phyloP scores from a whole-genome alignment of 2,888 invertebrate genomes.

The Lycaena phlaeas region DNA sequence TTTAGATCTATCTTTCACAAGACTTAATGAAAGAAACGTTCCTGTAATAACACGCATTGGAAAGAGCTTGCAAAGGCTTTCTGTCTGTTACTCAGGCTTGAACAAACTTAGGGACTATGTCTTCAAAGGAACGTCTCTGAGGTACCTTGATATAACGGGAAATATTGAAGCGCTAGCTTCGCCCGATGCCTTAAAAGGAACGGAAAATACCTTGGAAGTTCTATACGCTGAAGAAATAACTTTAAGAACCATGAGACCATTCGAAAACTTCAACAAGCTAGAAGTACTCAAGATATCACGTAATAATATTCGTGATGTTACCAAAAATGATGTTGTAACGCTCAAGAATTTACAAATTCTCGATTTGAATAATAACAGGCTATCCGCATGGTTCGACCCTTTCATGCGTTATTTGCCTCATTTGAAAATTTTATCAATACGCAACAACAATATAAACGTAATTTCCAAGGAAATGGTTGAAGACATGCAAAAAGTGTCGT shows the following conservation, averaged over 20 bases:
- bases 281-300: constrained; percentile 54
- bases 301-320: constrained; percentile 63
- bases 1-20: constrained; percentile 44
- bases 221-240: constrained; percentile 55
- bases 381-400: constrained; percentile 68
- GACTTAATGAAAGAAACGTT: constrained; percentile 26
- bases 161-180: constrained; percentile 51
- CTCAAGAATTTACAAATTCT: constrained; percentile 56
- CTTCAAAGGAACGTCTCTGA: constrained; percentile 54
- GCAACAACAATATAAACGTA: constrained; percentile 69
- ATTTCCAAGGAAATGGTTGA: constrained; percentile 69
- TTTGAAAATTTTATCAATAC: constrained; percentile 54
- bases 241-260: constrained; percentile 40
- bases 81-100: constrained; percentile 57
- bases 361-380: constrained; percentile 66
- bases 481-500: constrained; percentile 61
- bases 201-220: constrained; percentile 50
- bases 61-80: constrained; percentile 33
- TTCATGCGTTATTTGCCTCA: constrained; percentile 17
- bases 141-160: constrained; percentile 68
- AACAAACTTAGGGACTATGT: constrained; percentile 35
- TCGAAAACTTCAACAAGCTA: constrained; percentile 47
- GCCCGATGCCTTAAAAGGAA: constrained; percentile 40
- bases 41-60: constrained; percentile 28
- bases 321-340: constrained; percentile 28